Evolutionary conservation across 2,113 vertebrate genomes (phyloP).

Genomic region (Hydrolagus affinis): DNA sequence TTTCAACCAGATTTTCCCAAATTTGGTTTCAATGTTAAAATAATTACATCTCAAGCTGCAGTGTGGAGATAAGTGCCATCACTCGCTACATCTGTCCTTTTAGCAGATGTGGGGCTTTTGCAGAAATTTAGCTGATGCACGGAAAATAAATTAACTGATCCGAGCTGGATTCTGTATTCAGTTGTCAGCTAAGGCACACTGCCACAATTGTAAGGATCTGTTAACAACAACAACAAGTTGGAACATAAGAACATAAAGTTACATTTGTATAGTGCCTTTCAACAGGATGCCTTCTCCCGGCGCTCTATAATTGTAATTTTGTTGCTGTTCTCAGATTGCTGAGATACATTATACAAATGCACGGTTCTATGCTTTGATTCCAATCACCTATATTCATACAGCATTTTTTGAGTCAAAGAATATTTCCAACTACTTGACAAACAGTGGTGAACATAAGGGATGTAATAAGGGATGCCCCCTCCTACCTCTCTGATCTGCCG

Average conservation of each 20-base stretch:
- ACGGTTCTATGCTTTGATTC: too few relatives aligned
- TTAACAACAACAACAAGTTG: background rate
- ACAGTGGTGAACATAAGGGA: too few relatives aligned
- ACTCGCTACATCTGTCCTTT: background rate
- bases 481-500: too few relatives aligned
- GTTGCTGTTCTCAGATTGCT: too few relatives aligned
- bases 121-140: background rate
- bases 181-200: background rate
- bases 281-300: background rate
- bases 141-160: background rate
- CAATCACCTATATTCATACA: too few relatives aligned
- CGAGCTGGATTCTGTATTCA: background rate
- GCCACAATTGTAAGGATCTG: background rate
- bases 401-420: too few relatives aligned
- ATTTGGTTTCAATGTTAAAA: background rate
- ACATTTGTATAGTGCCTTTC: background rate
- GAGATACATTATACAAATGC: too few relatives aligned
- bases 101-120: too few relatives aligned
- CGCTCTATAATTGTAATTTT: background rate
- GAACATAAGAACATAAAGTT: background rate
- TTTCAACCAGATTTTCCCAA: background rate
- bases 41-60: background rate
- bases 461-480: too few relatives aligned
- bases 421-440: too few relatives aligned
- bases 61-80: background rate